These are phyloP conservation scores for mouse (Mus musculus) DNA, from an alignment of 2,113 vertebrate species.

Conservation along the genomic window GRCm39 chr6:126204001-126204500, in stretches of 20 bases:
- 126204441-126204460: background rate
- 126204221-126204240: background rate
- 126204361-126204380: background rate
- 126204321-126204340: background rate
- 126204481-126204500: background rate
- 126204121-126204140: background rate
- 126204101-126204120: background rate
- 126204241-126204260: background rate
- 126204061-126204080: background rate
- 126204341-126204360: background rate
- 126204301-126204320: background rate
- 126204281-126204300: background rate
- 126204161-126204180: background rate
- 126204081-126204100: background rate
- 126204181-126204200: background rate
- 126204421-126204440: background rate
- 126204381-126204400: background rate
- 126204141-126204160: background rate
- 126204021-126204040: background rate
- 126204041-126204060: background rate
- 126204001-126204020: background rate
- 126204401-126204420: background rate
- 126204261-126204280: background rate
- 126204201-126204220: background rate
- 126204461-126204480: background rate